These are phyloP conservation scores for Omphaloscelis lunosa DNA, from an alignment of 2,888 invertebrate species.

Conservation along the genomic window DNA sequence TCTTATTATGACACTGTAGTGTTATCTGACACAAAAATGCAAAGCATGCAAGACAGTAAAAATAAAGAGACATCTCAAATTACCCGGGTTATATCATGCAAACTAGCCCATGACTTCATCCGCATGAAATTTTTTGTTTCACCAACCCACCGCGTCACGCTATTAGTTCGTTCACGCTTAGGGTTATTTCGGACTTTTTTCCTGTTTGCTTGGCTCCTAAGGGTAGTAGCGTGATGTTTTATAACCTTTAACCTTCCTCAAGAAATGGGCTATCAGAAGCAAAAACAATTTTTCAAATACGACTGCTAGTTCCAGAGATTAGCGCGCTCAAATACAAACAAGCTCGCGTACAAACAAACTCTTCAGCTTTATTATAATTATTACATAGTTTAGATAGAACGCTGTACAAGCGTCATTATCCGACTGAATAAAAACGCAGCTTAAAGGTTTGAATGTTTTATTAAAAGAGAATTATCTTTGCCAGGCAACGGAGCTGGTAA, in stretches of 20 bases:
- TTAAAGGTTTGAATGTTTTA: constrained; percentile 49
- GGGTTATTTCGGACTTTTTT: not conserved
- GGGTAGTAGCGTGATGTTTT: not conserved
- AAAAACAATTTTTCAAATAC: not conserved
- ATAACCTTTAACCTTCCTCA: not conserved
- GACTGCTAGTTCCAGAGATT: not conserved
- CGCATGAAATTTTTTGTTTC: not conserved
- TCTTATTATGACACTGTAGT: not conserved
- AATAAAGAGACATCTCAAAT: constrained; percentile 34
- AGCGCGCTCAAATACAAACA: too few species aligned
- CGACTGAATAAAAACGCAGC: constrained; percentile 43
- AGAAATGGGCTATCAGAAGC: not conserved
- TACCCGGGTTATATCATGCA: constrained; percentile 37
- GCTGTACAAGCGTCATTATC: not conserved
- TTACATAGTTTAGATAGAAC: too few species aligned
- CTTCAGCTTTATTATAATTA: too few species aligned
- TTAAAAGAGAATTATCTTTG: constrained; percentile 54
- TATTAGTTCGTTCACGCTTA: not conserved
- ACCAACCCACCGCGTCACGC: not conserved
- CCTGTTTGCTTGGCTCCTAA: not conserved
- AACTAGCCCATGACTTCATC: not conserved
- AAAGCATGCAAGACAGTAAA: not conserved
- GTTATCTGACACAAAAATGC: constrained; percentile 3
- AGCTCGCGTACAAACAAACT: too few species aligned
- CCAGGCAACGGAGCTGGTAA: constrained; percentile 31